Conservation (phyloP, 2,113 vertebrate genomes). For the Stomatorhinus ivindoensis region DNA sequence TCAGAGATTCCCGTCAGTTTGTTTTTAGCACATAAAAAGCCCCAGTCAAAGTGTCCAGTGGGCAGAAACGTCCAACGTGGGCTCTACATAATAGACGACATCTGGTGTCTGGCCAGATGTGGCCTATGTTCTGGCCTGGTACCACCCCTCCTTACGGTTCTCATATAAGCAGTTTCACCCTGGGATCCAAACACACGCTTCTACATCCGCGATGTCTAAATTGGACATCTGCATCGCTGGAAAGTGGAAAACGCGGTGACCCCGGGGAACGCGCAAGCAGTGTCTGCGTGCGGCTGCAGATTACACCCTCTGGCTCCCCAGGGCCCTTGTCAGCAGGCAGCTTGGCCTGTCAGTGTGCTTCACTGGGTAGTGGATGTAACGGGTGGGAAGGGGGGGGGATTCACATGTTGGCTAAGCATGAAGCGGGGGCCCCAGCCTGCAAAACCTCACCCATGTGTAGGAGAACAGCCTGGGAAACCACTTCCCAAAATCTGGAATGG, state of each 20-base stretch:
- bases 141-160: not conserved
- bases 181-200: not conserved
- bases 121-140: not conserved
- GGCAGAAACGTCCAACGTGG: not conserved
- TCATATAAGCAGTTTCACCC: conserved; percentile 5
- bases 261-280: not conserved
- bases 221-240: not conserved
- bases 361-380: not conserved
- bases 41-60: not conserved
- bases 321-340: not conserved
- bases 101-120: not conserved
- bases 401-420: not conserved
- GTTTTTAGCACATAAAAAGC: not conserved
- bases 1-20: not conserved
- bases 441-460: not conserved
- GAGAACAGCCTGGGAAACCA: not conserved
- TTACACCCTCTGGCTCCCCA: conserved; percentile 11
- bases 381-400: not conserved
- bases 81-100: not conserved
- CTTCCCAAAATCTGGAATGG: not conserved
- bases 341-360: conserved; percentile 11
- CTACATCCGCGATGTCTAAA: not conserved
- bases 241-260: conserved; percentile 12
- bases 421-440: not conserved
- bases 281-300: conserved; percentile 12